A percentile compares a stretch with the other conserved stretches of the same genome.
phyloP scores from a whole-genome alignment of 2,888 invertebrate genomes.

The Temnothorax rugatulus region DNA sequence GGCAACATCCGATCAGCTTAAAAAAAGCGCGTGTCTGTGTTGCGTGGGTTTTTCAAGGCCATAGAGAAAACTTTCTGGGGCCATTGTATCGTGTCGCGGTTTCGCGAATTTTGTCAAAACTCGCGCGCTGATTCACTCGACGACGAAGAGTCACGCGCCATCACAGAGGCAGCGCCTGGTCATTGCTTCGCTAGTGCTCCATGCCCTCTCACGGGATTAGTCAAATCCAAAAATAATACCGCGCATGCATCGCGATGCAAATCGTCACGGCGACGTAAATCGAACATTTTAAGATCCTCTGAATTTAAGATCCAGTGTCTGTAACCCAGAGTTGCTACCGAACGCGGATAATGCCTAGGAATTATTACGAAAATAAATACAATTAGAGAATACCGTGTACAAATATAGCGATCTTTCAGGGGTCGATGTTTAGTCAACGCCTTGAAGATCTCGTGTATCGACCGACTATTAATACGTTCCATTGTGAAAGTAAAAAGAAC shows the following conservation, averaged over 20 bases:
- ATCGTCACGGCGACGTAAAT: conserved; percentile 65
- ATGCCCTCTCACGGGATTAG: conserved; percentile 76
- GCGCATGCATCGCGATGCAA: conserved; percentile 62
- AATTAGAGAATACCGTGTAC: neutral
- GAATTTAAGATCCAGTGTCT: conserved; percentile 26
- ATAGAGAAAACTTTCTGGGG: conserved; percentile 26
- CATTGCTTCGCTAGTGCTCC: conserved; percentile 68
- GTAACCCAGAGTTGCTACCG: neutral
- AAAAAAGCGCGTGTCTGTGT: conserved; percentile 30
- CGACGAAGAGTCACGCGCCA: conserved; percentile 47
- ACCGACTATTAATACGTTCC: conserved; percentile 14
- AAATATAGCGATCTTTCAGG: neutral
- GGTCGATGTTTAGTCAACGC: neutral
- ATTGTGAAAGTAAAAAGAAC: neutral
- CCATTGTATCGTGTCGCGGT: conserved; percentile 31
- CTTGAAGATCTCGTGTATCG: neutral
- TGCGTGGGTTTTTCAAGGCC: conserved; percentile 38
- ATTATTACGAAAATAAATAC: conserved; percentile 39
- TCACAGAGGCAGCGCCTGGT: conserved; percentile 59
- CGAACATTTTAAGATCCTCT: conserved; percentile 40
- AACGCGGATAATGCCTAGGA: neutral
- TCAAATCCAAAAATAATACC: conserved; percentile 77
- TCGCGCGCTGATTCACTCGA: conserved; percentile 32
- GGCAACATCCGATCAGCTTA: conserved; percentile 24
- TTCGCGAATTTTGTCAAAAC: conserved; percentile 57